Evolutionary conservation across 2,113 vertebrate genomes (phyloP).

Genomic region (Stegastes partitus): DNA sequence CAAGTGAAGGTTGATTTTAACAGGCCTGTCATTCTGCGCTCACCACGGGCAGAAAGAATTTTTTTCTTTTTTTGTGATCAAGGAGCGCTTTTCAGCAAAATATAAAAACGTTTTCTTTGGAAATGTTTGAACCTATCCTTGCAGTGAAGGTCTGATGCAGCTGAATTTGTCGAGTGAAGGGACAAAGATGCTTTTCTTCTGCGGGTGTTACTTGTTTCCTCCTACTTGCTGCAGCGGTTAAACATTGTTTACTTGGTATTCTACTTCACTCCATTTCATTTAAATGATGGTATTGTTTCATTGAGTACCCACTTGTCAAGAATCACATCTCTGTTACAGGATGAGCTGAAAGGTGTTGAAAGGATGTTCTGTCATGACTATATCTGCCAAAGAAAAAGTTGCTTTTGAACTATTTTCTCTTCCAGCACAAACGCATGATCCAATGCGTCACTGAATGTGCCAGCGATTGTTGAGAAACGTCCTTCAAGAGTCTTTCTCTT

Average conservation of each 20-base stretch:
- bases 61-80: neutral
- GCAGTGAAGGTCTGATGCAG: constrained; percentile 16
- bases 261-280: neutral
- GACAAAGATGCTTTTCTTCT: constrained; percentile 11
- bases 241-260: constrained; percentile 16
- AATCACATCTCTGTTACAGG: neutral
- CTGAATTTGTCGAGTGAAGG: neutral
- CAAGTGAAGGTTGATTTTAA: neutral
- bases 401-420: neutral
- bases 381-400: neutral
- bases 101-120: neutral
- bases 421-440: neutral
- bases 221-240: constrained; percentile 27
- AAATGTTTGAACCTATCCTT: constrained; percentile 18
- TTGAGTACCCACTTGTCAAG: neutral
- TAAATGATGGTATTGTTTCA: constrained; percentile 1
- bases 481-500: neutral
- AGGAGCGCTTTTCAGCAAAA: neutral
- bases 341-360: neutral
- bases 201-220: constrained; percentile 13
- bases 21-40: neutral
- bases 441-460: too few relatives aligned
- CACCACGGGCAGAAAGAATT: neutral
- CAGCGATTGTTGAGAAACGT: neutral
- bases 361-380: neutral